Conservation (phyloP, 1,140 invertebrate species). For the Scaptomyza pallida region DNA sequence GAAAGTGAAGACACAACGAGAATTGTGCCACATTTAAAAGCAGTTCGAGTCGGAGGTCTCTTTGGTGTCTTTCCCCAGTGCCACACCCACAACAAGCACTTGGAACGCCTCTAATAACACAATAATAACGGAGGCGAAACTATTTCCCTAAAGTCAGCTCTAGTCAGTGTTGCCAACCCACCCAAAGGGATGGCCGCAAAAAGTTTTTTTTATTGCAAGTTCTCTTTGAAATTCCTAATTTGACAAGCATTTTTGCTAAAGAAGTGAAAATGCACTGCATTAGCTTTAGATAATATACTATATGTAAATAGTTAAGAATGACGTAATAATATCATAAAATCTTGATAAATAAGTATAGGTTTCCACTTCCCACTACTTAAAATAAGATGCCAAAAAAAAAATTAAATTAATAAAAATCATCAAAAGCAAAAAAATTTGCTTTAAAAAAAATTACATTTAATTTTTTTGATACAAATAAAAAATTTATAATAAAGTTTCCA, state of each 20-base stretch:
- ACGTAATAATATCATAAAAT: no score
- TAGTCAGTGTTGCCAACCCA: background rate
- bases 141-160: conserved; percentile 46
- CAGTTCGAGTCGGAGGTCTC: conserved; percentile 38
- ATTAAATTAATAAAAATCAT: no score
- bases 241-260: background rate
- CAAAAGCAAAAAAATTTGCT: no score
- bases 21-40: conserved; percentile 40
- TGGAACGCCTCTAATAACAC: conserved; percentile 36
- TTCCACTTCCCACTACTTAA: no score
- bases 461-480: no score
- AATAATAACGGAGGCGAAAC: conserved; percentile 42
- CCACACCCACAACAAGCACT: background rate
- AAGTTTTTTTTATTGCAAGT: conserved; percentile 4
- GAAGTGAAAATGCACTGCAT: conserved; percentile 7
- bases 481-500: no score
- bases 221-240: conserved; percentile 7
- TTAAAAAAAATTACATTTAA: no score
- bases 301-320: no score
- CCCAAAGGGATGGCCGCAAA: conserved; percentile 3
- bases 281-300: background rate
- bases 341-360: no score
- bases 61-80: background rate
- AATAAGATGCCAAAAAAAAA: no score
- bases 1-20: conserved; percentile 50